Conservation (phyloP, 2,888 invertebrate species). For the Ernsta delagoae region DNA sequence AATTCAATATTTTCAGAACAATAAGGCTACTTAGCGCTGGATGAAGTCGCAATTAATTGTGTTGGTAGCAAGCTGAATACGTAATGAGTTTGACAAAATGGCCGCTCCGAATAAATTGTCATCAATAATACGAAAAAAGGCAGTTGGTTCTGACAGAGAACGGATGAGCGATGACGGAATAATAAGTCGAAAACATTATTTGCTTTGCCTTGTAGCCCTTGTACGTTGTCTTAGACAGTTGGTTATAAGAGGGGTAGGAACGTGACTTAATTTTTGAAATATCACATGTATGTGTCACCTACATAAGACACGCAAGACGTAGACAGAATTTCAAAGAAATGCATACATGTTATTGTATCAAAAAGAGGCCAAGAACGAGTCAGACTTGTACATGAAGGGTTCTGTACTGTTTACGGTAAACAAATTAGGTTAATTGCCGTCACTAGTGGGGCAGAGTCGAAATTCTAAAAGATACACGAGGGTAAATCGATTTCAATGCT, state of each 20-base stretch:
- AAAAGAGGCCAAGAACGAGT: too few relatives aligned
- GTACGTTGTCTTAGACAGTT: background rate
- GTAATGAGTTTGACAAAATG: conserved; percentile 44
- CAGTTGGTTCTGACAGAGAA: conserved; percentile 41
- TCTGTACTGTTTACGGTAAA: too few relatives aligned
- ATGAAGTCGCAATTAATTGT: conserved; percentile 40
- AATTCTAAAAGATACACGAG: too few relatives aligned
- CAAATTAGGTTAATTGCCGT: too few relatives aligned
- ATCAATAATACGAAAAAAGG: conserved; percentile 45
- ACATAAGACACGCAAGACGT: too few relatives aligned
- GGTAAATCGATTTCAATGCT: too few relatives aligned
- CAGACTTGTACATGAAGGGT: too few relatives aligned
- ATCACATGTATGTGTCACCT: too few relatives aligned
- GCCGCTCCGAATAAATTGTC: conserved; percentile 46
- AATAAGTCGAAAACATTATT: conserved; percentile 28
- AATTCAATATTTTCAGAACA: conserved; percentile 24
- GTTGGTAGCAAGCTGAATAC: conserved; percentile 41
- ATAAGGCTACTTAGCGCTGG: conserved; percentile 17
- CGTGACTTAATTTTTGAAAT: background rate
- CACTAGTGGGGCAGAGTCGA: too few relatives aligned
- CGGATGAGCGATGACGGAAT: conserved; percentile 38
- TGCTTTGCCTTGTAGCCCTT: background rate
- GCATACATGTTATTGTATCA: too few relatives aligned
- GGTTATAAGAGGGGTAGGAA: background rate
- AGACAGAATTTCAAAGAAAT: too few relatives aligned